Evolutionary conservation across 2,113 vertebrate species (phyloP), one percentile per base, ranked within the genome.

Genomic region (Garra rufa): DNA sequence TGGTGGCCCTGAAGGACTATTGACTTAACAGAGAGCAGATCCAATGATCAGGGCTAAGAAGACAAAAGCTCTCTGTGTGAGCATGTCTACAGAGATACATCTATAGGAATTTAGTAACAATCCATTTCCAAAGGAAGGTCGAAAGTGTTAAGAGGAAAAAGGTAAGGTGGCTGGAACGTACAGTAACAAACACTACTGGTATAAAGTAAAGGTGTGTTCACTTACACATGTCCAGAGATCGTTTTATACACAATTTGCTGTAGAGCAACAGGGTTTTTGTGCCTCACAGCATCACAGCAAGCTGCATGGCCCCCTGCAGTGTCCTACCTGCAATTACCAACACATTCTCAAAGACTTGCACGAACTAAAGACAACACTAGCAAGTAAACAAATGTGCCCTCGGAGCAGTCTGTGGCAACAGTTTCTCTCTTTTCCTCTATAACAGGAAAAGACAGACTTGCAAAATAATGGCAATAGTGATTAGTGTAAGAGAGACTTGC

Each of bases 341-440:
- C n/a, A 63, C 67, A 79, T 46, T 48, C 21, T 50, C 10, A 83
- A 28, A 82, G 28, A 82, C 24, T 28, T 50, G 24, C 50, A 70
- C 10, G 30, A 50, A 71, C 69, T 76, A 24, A 73, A 82, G 57
- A 38, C 28, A 59, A 85, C 26, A 26, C 55, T 15, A 73, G 76
- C 50, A 73, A 73, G 52, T 57, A 82, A 75, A 83, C 11, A 87
- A 63, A 87, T 90, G 88, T 90, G 89, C 76, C 82, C 43, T 83
- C 24, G 26, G 70, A 57, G 78, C 76, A 71, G 69, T 61, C 21
- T 10, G n/a, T n/a, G 28, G 14, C 63, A 28, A 67, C 7, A 0
- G 19, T 55, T 55, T 55, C 17, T 11, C 44, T 46, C 44, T 46
- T 46, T 46, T 46, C 6, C 5, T 21, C 26, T 76, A 44, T 48